These are phyloP conservation scores for Euwallacea fornicatus DNA, from an alignment of 1,140 invertebrate genomes.

Conservation along the genomic window DNA sequence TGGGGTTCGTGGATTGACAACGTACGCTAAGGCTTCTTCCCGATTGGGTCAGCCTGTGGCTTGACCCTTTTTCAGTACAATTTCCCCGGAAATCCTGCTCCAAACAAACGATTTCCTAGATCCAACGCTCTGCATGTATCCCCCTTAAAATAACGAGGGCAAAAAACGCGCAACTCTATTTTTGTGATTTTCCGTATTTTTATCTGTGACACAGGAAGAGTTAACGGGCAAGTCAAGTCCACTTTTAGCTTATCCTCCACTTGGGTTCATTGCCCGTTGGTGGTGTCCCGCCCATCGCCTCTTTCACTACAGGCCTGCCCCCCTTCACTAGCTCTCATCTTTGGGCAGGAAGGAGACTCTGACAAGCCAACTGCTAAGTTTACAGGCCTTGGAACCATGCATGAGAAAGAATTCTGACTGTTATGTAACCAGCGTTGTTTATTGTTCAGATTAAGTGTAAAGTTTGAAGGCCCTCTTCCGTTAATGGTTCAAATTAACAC, in stretches of 20 bases:
- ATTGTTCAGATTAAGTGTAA: constrained; percentile 39
- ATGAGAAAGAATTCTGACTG: constrained; percentile 36
- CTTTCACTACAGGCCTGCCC: not conserved
- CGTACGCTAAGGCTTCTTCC: too few relatives aligned
- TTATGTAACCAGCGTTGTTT: constrained; percentile 40
- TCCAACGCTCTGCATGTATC: not conserved
- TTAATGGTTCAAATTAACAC: constrained; percentile 26
- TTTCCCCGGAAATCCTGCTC: too few relatives aligned
- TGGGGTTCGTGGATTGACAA: too few relatives aligned
- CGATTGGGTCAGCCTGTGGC: too few relatives aligned
- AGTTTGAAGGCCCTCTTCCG: constrained; percentile 32
- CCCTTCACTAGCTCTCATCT: not conserved
- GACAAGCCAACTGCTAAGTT: not conserved
- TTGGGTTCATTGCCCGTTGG: constrained; percentile 45
- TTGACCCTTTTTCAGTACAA: too few relatives aligned
- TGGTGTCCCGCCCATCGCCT: constrained; percentile 37
- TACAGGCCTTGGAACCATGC: constrained; percentile 18
- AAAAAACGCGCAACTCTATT: constrained; percentile 35
- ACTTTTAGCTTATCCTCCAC: constrained; percentile 45
- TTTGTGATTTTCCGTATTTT: constrained; percentile 45
- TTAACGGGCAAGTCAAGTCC: constrained; percentile 45
- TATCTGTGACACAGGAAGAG: constrained; percentile 48
- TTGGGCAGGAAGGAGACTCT: constrained; percentile 10
- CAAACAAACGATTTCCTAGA: not conserved
- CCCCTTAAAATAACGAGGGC: not conserved